These are phyloP conservation scores for Torymus tubicola DNA, from an alignment of 2,888 invertebrate species.

Conservation along the genomic window DNA sequence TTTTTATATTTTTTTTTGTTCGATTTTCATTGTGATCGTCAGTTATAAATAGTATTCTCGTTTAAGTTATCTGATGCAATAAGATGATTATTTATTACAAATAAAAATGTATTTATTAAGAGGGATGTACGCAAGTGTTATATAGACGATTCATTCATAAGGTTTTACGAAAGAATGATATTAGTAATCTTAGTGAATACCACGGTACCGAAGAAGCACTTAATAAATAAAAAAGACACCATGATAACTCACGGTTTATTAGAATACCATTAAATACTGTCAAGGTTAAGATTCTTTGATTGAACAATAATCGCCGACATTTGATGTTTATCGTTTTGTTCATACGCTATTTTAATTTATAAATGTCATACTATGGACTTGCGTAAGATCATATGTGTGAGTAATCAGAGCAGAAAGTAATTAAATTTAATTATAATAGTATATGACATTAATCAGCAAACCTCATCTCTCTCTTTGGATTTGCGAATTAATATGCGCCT, in stretches of 20 bases:
- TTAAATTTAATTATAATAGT: constrained; percentile 36
- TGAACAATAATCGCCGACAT: constrained; percentile 24
- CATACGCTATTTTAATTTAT: constrained; percentile 31
- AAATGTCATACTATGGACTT: constrained; percentile 21
- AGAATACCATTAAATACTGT: constrained; percentile 19
- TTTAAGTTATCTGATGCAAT: too few species aligned
- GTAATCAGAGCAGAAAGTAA: constrained; percentile 43
- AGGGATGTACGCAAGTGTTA: neutral
- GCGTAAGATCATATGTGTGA: constrained; percentile 4
- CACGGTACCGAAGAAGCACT: neutral
- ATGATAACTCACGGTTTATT: neutral
- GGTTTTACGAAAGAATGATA: neutral
- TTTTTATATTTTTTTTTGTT: too few species aligned
- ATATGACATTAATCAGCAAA: constrained; percentile 8
- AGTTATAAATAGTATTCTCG: too few species aligned
- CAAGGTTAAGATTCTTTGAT: constrained; percentile 19
- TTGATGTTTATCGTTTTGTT: neutral
- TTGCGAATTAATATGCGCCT: neutral
- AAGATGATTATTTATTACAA: too few species aligned
- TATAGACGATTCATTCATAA: constrained; percentile 23
- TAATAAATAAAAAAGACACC: neutral
- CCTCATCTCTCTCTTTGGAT: constrained; percentile 14
- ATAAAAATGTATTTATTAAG: neutral
- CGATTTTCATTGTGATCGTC: too few species aligned
- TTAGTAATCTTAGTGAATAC: constrained; percentile 2